Evolutionary conservation across 2,113 vertebrate genomes (phyloP).

Genomic region (Pelmatolapia mariae): DNA sequence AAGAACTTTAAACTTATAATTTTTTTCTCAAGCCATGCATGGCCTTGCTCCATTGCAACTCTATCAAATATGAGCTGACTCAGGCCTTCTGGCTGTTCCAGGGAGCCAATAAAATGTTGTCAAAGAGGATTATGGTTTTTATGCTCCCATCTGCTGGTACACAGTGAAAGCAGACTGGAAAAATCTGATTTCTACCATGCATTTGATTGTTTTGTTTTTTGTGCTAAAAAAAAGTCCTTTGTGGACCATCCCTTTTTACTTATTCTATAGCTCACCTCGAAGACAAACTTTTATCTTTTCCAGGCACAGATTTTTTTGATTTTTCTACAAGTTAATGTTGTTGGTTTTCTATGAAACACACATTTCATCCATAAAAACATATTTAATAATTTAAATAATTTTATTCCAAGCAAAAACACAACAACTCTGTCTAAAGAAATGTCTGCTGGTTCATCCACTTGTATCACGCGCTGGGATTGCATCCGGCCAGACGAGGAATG

Average conservation of each 20-base stretch:
- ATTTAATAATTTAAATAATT: background rate
- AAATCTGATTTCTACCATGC: background rate
- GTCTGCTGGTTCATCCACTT: slow-evolving; percentile 30
- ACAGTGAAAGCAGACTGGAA: background rate
- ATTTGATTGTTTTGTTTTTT: background rate
- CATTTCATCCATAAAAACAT: background rate
- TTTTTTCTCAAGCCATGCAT: background rate
- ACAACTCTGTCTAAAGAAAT: background rate
- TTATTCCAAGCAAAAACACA: background rate
- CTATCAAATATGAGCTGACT: background rate
- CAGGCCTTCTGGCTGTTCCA: background rate
- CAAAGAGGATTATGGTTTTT: background rate
- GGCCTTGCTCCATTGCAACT: background rate
- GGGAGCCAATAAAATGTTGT: background rate
- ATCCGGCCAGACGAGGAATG: slow-evolving; percentile 60
- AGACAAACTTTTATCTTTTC: background rate
- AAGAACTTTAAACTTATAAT: background rate
- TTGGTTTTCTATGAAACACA: background rate
- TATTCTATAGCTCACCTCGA: background rate
- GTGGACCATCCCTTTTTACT: background rate
- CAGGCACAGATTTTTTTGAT: background rate
- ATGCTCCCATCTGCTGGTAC: background rate
- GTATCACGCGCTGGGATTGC: slow-evolving; percentile 19
- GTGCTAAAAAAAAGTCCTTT: background rate
- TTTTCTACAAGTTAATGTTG: background rate